Percentiles rank a stretch among this genome's conserved stretches.
Evolutionary conservation across 2,797 vertebrate species (phyloP).

Genomic region (Gadopsis bispinosus): DNA sequence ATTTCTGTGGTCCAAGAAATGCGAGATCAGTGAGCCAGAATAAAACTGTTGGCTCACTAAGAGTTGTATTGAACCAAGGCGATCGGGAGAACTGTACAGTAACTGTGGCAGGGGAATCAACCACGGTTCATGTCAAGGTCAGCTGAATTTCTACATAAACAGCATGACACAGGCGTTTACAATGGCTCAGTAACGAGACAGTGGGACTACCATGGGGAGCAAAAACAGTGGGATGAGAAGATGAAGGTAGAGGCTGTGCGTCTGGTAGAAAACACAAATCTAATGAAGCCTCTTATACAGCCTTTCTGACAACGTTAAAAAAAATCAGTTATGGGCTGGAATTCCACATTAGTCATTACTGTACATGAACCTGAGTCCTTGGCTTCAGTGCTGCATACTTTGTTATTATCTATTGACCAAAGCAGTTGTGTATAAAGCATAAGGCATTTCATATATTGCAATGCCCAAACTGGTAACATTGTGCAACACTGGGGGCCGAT

Average conservation of each 20-base stretch:
- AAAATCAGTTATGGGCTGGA: neutral
- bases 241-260: neutral
- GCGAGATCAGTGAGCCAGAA: constrained; percentile 6
- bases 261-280: neutral
- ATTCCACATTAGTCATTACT: neutral
- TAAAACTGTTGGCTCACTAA: constrained; percentile 25
- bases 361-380: neutral
- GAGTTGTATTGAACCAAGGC: neutral
- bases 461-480: neutral
- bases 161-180: neutral
- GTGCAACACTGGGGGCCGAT: neutral
- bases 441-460: rapidly evolving
- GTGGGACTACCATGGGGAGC: neutral
- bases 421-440: neutral
- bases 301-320: neutral
- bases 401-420: neutral
- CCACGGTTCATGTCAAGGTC: constrained; percentile 26
- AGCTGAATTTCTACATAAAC: neutral
- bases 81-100: constrained; percentile 29
- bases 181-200: neutral
- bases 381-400: neutral
- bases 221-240: neutral
- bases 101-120: neutral
- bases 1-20: neutral
- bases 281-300: neutral